These are phyloP conservation scores for Panagrolaimus sp. DNA, from an alignment of 1,140 invertebrate species.

Conservation along the genomic window DNA sequence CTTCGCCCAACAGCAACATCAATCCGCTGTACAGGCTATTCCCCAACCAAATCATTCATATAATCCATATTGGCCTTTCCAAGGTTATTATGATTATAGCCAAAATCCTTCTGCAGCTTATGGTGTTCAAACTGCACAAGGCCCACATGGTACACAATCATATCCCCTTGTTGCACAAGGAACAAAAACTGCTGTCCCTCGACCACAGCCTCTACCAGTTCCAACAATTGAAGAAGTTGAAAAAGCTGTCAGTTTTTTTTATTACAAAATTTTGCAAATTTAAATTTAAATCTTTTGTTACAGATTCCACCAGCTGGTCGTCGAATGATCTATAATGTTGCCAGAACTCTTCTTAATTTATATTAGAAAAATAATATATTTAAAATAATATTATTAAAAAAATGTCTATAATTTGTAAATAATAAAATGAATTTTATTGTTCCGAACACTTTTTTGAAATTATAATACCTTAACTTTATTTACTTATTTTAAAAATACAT, in stretches of 20 bases:
- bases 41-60: not conserved
- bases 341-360: not conserved
- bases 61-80: not conserved
- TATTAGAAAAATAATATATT: not conserved
- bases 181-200: not conserved
- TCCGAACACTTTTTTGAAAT: too few relatives aligned
- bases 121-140: not conserved
- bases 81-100: slow-evolving; percentile 4
- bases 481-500: too few relatives aligned
- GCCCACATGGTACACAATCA: not conserved
- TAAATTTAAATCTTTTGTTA: not conserved
- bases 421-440: too few relatives aligned
- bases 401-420: not conserved
- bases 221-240: slow-evolving; percentile 24
- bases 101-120: slow-evolving; percentile 11
- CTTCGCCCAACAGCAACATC: not conserved
- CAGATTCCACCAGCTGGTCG: slow-evolving; percentile 6
- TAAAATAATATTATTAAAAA: slow-evolving; percentile 5
- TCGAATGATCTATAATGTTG: not conserved
- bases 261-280: not conserved
- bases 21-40: not conserved
- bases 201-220: slow-evolving; percentile 7
- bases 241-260: slow-evolving; percentile 18
- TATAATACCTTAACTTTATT: too few relatives aligned
- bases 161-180: not conserved